These are phyloP conservation scores for Lepeophtheirus nordmannii DNA, from an alignment of 2,888 invertebrate genomes.

Conservation along the genomic window DNA sequence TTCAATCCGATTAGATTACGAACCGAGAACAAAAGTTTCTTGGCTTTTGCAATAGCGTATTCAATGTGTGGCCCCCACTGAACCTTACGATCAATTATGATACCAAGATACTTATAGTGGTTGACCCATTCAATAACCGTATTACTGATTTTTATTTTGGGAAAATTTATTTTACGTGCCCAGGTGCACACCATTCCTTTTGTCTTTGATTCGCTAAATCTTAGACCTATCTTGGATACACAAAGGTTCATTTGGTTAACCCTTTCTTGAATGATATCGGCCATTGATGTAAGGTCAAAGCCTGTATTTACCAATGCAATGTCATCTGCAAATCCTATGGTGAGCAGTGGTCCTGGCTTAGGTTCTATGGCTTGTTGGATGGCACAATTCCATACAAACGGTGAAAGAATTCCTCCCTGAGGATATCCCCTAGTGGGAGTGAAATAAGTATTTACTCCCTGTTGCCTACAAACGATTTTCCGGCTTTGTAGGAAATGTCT, in stretches of 20 bases:
- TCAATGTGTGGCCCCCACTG: not conserved
- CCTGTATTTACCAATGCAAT: not conserved
- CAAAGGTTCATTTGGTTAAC: not conserved
- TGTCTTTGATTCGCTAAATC: not conserved
- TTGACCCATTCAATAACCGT: not conserved
- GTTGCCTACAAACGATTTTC: not conserved
- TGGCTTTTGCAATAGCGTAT: constrained; percentile 1
- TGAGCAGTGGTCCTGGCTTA: not conserved
- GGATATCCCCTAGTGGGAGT: not conserved
- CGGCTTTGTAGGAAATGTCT: not conserved
- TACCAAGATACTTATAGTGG: not conserved
- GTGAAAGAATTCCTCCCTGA: not conserved
- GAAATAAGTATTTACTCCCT: not conserved
- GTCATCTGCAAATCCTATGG: not conserved
- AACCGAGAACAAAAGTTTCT: not conserved
- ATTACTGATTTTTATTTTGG: not conserved
- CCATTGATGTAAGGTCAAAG: not conserved
- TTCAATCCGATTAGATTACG: not conserved
- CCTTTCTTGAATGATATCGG: not conserved
- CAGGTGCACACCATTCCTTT: not conserved
- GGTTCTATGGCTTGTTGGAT: not conserved
- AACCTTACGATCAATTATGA: not conserved
- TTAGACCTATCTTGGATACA: too few species aligned
- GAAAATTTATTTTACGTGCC: not conserved
- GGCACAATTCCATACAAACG: not conserved